Percentiles rank a stretch among this genome's conserved stretches.
Conservation (phyloP, 2,888 invertebrate species). For the Euphydryas editha region DNA sequence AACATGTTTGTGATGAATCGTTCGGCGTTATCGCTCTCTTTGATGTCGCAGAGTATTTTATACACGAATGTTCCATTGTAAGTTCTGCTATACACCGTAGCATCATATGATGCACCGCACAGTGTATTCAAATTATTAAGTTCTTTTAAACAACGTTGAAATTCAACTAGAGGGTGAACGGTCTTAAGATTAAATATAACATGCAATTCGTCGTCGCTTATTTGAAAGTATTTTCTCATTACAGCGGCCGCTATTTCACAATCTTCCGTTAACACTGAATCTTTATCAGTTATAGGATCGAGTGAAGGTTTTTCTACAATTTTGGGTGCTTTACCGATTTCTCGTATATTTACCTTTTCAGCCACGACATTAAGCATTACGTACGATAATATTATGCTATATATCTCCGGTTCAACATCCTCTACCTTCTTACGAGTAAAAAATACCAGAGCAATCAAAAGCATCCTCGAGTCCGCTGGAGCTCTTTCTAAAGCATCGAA, state of each 20-base stretch:
- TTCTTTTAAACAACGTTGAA: no score
- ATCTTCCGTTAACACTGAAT: no score
- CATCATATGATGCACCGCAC: slow-evolving; percentile 49
- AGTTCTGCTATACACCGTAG: slow-evolving; percentile 45
- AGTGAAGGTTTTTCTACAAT: slow-evolving; percentile 12
- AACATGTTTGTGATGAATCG: not conserved
- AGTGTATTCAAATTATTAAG: no score
- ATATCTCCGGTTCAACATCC: no score
- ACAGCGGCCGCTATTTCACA: slow-evolving; percentile 37
- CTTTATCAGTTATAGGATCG: slow-evolving; percentile 19
- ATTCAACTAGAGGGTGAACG: no score
- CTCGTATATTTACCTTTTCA: slow-evolving; percentile 20
- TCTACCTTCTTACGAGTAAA: no score
- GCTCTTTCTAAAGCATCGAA: slow-evolving; percentile 40
- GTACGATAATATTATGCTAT: no score
- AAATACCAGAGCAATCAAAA: slow-evolving; percentile 51
- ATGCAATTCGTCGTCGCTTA: slow-evolving; percentile 21
- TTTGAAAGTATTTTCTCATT: slow-evolving; percentile 42
- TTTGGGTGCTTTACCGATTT: not conserved
- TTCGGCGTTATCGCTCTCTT: no score
- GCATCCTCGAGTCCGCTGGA: slow-evolving; percentile 47
- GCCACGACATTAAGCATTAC: slow-evolving; percentile 45
- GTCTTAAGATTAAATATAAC: slow-evolving; percentile 44
- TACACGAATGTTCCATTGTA: slow-evolving; percentile 54
- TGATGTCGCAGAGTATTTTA: no score